phyloP scores from a whole-genome alignment of 30 jellyfish, hydroid and myxozoan genomes.

The Cassiopea xamachana region DNA sequence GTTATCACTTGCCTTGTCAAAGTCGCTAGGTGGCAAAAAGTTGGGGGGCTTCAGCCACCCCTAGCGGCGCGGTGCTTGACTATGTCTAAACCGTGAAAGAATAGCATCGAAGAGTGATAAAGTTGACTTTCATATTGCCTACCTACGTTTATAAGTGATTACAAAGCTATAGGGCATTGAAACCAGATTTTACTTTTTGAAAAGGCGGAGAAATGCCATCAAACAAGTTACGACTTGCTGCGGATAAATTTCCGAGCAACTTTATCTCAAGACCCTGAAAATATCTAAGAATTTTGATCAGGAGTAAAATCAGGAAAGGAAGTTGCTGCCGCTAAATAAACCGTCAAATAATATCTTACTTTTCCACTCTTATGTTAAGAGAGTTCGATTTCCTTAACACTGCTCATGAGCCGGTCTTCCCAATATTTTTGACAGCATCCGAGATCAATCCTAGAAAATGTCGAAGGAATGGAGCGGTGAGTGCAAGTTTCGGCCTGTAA shows the following conservation, averaged over 20 bases:
- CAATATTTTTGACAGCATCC: neutral
- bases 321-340: no score
- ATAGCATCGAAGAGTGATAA: no score
- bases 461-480: neutral
- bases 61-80: no score
- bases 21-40: no score
- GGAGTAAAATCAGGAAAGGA: neutral
- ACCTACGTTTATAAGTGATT: no score
- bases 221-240: constrained; percentile 3
- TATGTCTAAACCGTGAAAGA: no score
- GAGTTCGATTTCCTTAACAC: neutral
- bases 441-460: neutral
- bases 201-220: neutral
- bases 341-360: no score
- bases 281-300: neutral
- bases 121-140: no score
- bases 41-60: no score
- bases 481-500: neutral
- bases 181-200: neutral
- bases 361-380: no score
- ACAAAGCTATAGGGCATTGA: no score
- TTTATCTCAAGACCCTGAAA: neutral
- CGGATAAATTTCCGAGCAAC: neutral
- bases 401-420: neutral
- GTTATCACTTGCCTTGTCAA: no score